These are phyloP conservation scores for Argyresthia goedartella DNA, from an alignment of 2,888 invertebrate species.

Conservation along the genomic window DNA sequence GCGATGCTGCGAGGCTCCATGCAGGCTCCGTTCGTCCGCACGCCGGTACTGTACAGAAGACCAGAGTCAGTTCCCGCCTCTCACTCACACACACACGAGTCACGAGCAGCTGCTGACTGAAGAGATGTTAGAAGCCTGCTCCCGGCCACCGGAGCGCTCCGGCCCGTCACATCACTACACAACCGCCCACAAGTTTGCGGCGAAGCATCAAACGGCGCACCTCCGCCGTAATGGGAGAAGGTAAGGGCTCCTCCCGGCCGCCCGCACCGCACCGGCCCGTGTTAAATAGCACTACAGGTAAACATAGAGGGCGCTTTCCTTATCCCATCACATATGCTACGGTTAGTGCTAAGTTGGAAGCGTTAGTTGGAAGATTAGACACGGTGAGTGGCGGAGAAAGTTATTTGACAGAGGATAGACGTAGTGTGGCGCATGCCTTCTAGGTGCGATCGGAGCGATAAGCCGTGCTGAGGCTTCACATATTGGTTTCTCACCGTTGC, in stretches of 20 bases:
- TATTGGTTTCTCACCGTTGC: constrained; percentile 66
- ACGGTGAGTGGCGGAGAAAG: constrained; percentile 55
- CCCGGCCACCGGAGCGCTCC: constrained; percentile 42
- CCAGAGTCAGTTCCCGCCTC: constrained; percentile 24
- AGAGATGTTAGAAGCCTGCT: constrained; percentile 60
- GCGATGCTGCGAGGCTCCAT: constrained; percentile 80
- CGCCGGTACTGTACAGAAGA: constrained; percentile 40
- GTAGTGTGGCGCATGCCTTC: constrained; percentile 43
- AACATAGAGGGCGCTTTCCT: constrained; percentile 79
- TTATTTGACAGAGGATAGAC: constrained; percentile 45
- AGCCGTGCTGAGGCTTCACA: constrained; percentile 65
- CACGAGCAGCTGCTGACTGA: constrained; percentile 50
- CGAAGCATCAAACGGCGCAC: constrained; percentile 65
- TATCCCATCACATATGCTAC: constrained; percentile 76
- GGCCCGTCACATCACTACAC: constrained; percentile 29
- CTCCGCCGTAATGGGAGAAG: constrained; percentile 73
- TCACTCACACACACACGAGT: constrained; percentile 24
- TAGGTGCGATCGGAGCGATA: constrained; percentile 55
- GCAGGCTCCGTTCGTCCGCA: constrained; percentile 73
- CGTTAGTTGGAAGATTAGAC: constrained; percentile 55
- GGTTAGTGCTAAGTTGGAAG: constrained; percentile 60
- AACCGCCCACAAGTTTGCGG: constrained; percentile 46
- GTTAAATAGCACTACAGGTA: constrained; percentile 39
- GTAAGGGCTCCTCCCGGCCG: constrained; percentile 68
- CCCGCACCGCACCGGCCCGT: constrained; percentile 62